Base-by-base conservation (phyloP, 2,888 invertebrate species). In the Cataglyphis cursor region DNA sequence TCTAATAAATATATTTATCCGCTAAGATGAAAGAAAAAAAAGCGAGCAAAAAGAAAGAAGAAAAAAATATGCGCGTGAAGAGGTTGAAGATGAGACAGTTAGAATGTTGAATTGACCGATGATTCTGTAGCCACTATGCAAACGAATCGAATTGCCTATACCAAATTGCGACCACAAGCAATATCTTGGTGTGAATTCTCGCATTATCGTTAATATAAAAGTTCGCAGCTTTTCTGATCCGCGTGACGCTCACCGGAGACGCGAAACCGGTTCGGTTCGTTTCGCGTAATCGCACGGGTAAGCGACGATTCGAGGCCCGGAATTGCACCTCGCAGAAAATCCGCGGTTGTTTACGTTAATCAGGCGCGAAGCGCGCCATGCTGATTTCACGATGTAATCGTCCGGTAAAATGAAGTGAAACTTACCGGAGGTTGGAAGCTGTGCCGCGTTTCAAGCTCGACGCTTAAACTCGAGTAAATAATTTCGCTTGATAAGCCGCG, bases 1-100 rank as follows among this genome's bases (percentile, higher is more conserved):
- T 59, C 78, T 59, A 73, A 73, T 73, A 78, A 78, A 78, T 44
- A 78, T 24, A 44, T 35, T 73, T 73, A 73, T 73, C 44, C 59
- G 59, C 44, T 57, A n/a, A 21, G n/a, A 68, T 6, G 57, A n/a
- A 10, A 44, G 28, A 48, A 4, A 48, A 18, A 5, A 41, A 28
- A 57, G 41, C 24, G 15, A 70, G 10, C 6, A 28, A 59, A 44
- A 44, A 35, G 41, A n/a, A 38, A 54, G 54, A 54, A 41, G 57
- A n/a, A 41, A 68, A 31, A 15, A n/a, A 54, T n/a, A 31, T 54
- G 18, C 35, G 21, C 21, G 57, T 59, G 15, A 54, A 59, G 9
- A 28, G 21, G 9, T 0, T 41, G 54, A 75, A 75, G 35, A 10
- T n/a, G 41, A 57, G 18, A 81, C 64, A 72, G 28, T 41, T 28